Percentiles rank a stretch among this genome's conserved stretches.
phyloP scores from a whole-genome alignment of 1,140 invertebrate species.

The Apis florea region DNA sequence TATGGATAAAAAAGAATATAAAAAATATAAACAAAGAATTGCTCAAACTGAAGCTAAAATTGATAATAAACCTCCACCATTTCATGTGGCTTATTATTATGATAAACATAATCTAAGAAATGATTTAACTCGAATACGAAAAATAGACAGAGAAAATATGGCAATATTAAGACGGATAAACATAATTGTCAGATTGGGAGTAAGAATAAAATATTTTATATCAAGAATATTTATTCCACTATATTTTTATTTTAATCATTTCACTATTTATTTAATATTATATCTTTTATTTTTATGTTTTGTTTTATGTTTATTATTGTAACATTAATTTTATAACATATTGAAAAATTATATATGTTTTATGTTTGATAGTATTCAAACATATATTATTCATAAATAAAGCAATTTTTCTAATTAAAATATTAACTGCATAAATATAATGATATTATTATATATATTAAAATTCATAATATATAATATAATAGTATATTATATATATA shows the following conservation, averaged over 20 bases:
- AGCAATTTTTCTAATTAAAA: not conserved
- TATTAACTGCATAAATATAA: not conserved
- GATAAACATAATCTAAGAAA: constrained; percentile 65
- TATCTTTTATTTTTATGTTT: no score
- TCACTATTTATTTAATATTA: no score
- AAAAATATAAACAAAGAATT: constrained; percentile 24
- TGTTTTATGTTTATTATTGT: not conserved
- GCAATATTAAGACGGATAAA: constrained; percentile 76
- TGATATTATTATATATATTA: not conserved
- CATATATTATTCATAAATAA: not conserved
- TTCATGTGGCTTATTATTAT: constrained; percentile 69
- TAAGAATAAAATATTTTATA: constrained; percentile 62
- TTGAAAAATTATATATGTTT: not conserved
- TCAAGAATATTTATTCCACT: not conserved
- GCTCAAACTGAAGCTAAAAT: constrained; percentile 65
- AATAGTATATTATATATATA: no score
- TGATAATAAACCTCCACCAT: constrained; percentile 74
- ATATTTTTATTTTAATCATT: not conserved
- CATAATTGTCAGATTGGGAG: constrained; percentile 72
- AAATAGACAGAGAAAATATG: constrained; percentile 78
- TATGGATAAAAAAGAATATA: constrained; percentile 35
- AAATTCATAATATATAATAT: not conserved
- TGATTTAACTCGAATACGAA: constrained; percentile 64
- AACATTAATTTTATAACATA: not conserved
- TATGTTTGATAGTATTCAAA: not conserved